Evolutionary conservation across 2,888 invertebrate species (phyloP).

Genomic region (Steinernema hermaphroditum): DNA sequence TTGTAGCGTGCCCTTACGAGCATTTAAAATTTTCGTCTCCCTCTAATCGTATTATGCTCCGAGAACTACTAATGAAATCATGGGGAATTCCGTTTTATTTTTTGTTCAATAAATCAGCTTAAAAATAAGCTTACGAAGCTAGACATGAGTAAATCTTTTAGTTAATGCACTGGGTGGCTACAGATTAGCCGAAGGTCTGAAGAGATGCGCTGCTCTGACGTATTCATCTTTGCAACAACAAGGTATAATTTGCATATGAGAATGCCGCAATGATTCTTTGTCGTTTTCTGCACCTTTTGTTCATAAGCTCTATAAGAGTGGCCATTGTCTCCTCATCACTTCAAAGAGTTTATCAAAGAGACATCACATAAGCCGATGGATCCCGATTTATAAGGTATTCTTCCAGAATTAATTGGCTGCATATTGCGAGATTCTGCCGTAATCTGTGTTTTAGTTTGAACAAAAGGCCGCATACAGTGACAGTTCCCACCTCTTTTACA

Average conservation of each 20-base stretch:
- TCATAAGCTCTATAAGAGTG: not conserved
- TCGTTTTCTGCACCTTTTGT: not conserved
- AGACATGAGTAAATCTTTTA: not conserved
- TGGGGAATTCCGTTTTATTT: too few relatives aligned
- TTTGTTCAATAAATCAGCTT: too few relatives aligned
- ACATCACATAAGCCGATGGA: not conserved
- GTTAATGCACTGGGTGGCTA: not conserved
- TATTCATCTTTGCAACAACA: not conserved
- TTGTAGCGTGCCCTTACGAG: too few relatives aligned
- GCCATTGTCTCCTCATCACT: not conserved
- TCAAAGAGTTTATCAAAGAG: not conserved
- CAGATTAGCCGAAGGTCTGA: slow-evolving; percentile 25
- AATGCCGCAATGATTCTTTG: not conserved
- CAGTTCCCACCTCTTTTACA: not conserved
- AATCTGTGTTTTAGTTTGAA: slow-evolving; percentile 27
- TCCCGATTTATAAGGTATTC: slow-evolving; percentile 24
- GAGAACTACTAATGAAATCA: too few relatives aligned
- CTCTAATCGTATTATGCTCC: too few relatives aligned
- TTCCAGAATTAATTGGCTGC: not conserved
- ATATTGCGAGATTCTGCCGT: not conserved
- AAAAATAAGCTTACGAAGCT: too few relatives aligned
- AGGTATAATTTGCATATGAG: slow-evolving; percentile 19
- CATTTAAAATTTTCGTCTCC: too few relatives aligned
- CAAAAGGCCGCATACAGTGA: not conserved
- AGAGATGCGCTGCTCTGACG: not conserved